A percentile compares a stretch with the other conserved stretches of the same genome.
These are phyloP conservation scores for Cervus canadensis DNA, from an alignment of 2,113 vertebrate genomes.

Conservation along the genomic window DNA sequence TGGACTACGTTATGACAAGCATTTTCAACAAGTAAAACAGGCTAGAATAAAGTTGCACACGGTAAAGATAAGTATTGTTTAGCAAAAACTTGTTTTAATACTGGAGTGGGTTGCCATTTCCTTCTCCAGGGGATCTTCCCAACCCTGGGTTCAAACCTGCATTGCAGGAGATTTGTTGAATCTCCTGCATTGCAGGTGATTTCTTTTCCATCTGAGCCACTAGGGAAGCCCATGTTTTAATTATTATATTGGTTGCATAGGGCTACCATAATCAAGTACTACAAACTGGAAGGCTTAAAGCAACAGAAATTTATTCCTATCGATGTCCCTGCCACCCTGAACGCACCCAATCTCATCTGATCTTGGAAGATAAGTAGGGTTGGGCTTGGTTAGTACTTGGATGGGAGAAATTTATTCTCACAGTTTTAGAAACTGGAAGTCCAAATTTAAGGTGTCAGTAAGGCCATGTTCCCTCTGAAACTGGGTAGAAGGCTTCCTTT, in stretches of 20 bases:
- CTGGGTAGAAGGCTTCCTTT: neutral
- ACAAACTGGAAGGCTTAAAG: neutral
- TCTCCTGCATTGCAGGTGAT: neutral
- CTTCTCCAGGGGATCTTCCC: neutral
- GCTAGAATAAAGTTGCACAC: neutral
- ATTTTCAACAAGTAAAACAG: neutral
- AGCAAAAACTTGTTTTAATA: neutral
- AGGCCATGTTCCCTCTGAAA: neutral
- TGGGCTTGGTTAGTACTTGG: neutral
- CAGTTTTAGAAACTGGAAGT: neutral
- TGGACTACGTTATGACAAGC: neutral
- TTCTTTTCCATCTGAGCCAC: neutral
- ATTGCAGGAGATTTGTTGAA: neutral
- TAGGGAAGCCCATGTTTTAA: neutral
- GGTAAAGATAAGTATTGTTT: neutral
- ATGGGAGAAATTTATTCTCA: neutral
- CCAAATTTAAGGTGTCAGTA: neutral
- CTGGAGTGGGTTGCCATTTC: neutral
- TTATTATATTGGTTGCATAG: neutral
- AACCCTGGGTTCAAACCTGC: neutral
- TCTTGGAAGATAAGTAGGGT: neutral
- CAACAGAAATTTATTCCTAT: neutral
- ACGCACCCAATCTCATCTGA: neutral
- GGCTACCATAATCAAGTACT: neutral
- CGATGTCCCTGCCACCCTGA: neutral